Percentiles rank a stretch among this genome's conserved stretches.
Conservation (phyloP, 2,888 invertebrate species). For the Nematopogon swammerdamellus region DNA sequence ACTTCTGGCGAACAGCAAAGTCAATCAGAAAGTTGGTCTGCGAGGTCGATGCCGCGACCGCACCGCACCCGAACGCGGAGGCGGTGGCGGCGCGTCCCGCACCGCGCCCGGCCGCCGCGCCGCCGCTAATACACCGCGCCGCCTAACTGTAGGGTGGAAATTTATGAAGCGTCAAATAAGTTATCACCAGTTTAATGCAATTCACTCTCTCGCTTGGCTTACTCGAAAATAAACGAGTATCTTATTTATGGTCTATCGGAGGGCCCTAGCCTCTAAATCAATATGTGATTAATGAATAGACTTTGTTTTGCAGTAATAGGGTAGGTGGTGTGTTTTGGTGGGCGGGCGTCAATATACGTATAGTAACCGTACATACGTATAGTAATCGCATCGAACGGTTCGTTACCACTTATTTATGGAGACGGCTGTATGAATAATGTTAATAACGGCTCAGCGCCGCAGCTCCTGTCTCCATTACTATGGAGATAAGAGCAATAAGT, state of each 20-base stretch:
- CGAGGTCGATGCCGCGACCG: not conserved
- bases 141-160: slow-evolving; percentile 31
- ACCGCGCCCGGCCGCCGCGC: slow-evolving; percentile 15
- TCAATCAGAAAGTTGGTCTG: not conserved
- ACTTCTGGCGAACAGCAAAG: not conserved
- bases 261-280: slow-evolving; percentile 19
- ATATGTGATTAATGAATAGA: slow-evolving; percentile 6
- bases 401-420: slow-evolving; percentile 48
- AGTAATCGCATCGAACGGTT: slow-evolving; percentile 15
- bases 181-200: slow-evolving; percentile 54
- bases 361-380: not conserved
- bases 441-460: slow-evolving; percentile 47
- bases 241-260: slow-evolving; percentile 46
- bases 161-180: slow-evolving; percentile 55
- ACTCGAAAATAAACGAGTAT: slow-evolving; percentile 35
- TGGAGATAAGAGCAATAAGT: slow-evolving; percentile 51
- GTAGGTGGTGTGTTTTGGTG: not conserved
- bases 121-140: slow-evolving; percentile 23
- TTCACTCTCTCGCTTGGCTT: slow-evolving; percentile 11
- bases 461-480: slow-evolving; percentile 55
- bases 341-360: no score
- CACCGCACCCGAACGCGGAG: no score
- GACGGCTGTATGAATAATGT: slow-evolving; percentile 53
- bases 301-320: not conserved
- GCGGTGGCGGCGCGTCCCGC: not conserved